Base-by-base conservation (phyloP, 1,140 invertebrate genomes). In the Drosophila obscura region DNA sequence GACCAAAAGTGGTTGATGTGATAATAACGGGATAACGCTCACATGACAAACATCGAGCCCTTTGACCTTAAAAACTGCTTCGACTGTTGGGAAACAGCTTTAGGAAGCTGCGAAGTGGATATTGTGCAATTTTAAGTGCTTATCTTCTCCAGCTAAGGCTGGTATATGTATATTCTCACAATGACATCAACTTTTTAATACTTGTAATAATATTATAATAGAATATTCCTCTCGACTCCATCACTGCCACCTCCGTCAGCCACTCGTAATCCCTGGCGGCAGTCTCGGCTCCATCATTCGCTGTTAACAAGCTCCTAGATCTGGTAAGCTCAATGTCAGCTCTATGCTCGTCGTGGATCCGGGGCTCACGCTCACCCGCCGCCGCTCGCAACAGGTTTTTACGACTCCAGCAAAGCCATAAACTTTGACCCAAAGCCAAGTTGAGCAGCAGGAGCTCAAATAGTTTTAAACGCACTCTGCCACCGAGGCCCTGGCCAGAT, bases 341-440 rank as follows among this genome's bases (percentile, higher is more conserved):
- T 49, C 35, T 39, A 0, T 5, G 48, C 39, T 58, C 51, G 19
- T 49, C 51, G 68, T 48, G 66, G 64, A 15, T 44, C 11, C 28
- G 13, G 41, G 44, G 60, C 46, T 24, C 43, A 46, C 43, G 24
- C 11, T 39, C 11, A 28, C 55, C 64, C 66, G 22, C 24, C 9
- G 66, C 44, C 45, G 31, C 45, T 45, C 52, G 67, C 82, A 85
- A 85, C 83, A 85, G 82, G 82, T 85, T 87, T 85, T 87, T 82
- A 85, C 83, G 82, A 85, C 60, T 64, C 65, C 69, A 48, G 59
- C 72, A 82, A 62, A 87, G 82, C 82, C 82, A 87, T 85, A 85
- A 85, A 85, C 82, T 85, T 79, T 85, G 82, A 87, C 82, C 82
- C 82, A 82, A 85, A 85, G 82, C 83, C 78, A 87, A 85, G 82